These are phyloP conservation scores for Crotalus horridus DNA, from an alignment of 2,113 vertebrate species.

Conservation along the genomic window DNA sequence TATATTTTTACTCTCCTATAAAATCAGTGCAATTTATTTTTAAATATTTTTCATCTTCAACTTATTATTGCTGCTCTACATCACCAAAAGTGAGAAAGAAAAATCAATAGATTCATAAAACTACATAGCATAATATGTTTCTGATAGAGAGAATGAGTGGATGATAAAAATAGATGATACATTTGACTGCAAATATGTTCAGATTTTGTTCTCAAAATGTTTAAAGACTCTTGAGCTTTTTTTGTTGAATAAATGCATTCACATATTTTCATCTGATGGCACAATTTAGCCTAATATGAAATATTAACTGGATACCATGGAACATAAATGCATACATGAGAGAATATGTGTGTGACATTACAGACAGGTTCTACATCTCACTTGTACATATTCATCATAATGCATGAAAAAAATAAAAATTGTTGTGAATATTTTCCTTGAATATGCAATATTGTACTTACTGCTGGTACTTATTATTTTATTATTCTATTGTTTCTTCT, in stretches of 20 bases:
- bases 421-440: not conserved
- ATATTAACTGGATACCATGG: not conserved
- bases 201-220: not conserved
- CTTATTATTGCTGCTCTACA: slow-evolving; percentile 65
- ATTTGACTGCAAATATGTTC: not conserved
- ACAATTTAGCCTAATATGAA: not conserved
- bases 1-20: slow-evolving; percentile 27
- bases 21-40: slow-evolving; percentile 62
- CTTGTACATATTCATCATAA: not conserved
- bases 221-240: not conserved
- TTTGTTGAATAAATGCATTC: not conserved
- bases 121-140: not conserved
- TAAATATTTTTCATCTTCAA: slow-evolving; percentile 66
- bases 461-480: not conserved
- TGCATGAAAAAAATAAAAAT: not conserved
- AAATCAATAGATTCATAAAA: slow-evolving; percentile 33
- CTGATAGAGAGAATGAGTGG: not conserved
- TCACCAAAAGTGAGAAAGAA: slow-evolving; percentile 39
- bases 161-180: not conserved
- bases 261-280: not conserved
- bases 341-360: not conserved
- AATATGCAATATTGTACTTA: not conserved
- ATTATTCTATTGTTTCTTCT: not conserved
- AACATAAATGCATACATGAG: not conserved
- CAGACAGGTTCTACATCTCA: not conserved